Percentiles rank a stretch among this genome's conserved stretches.
phyloP scores from a whole-genome alignment of 2,888 invertebrate species.

The Dysmachus trigonus region DNA sequence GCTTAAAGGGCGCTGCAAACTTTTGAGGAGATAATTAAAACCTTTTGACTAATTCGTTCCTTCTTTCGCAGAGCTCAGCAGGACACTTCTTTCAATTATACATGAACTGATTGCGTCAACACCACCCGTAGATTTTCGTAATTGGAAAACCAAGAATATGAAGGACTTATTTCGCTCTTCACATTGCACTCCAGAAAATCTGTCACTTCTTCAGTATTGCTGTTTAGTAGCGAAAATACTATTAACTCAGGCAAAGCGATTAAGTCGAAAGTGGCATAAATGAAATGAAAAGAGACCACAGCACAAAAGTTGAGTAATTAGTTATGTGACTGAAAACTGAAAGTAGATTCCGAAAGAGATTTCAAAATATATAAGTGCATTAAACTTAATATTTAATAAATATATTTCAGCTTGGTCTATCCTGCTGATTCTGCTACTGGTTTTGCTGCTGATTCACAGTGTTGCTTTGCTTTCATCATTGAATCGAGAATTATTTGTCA shows the following conservation, averaged over 20 bases:
- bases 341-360: not conserved
- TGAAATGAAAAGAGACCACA: not conserved
- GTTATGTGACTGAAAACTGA: not conserved
- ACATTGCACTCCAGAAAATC: not conserved
- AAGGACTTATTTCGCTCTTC: not conserved
- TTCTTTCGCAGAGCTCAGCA: not conserved
- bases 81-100: not conserved
- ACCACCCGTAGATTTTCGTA: slow-evolving; percentile 5
- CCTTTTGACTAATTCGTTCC: slow-evolving; percentile 4
- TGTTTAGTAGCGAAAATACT: not conserved
- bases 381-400: too few species aligned
- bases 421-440: too few species aligned
- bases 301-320: not conserved
- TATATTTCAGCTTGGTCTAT: too few species aligned
- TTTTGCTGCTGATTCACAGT: too few species aligned
- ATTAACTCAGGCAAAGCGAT: not conserved
- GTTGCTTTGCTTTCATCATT: too few species aligned
- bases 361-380: not conserved
- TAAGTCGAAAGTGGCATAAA: not conserved
- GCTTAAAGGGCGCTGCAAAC: not conserved
- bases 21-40: not conserved
- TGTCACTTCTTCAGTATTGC: not conserved
- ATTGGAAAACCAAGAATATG: slow-evolving; percentile 4
- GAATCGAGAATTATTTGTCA: too few species aligned
- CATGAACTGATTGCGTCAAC: not conserved